Evolutionary conservation across 2,797 vertebrate species (phyloP).

Genomic region (Harpagifer antarcticus): DNA sequence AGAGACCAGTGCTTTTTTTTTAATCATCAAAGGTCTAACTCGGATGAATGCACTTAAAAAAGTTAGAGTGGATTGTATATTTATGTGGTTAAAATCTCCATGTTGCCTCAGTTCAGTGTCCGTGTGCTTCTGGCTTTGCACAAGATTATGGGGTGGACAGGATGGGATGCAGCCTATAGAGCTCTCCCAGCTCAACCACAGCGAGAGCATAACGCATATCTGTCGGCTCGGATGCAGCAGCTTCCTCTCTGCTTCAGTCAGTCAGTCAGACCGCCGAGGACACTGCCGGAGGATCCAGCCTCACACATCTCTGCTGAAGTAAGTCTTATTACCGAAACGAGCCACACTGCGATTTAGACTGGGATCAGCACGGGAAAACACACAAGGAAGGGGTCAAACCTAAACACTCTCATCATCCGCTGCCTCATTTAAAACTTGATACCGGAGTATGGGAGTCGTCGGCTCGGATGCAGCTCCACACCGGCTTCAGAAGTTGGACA

Average conservation of each 20-base stretch:
- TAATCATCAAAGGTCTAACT: conserved; percentile 46
- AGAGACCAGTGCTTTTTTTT: background rate
- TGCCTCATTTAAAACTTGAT: conserved; percentile 68
- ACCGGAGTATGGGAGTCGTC: conserved; percentile 56
- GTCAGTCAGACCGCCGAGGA: conserved; percentile 57
- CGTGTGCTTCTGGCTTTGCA: conserved; percentile 36
- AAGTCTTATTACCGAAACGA: conserved; percentile 33
- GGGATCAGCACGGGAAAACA: background rate
- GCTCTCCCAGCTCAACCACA: conserved; percentile 58
- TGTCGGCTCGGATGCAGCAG: conserved; percentile 65
- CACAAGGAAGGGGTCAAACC: background rate
- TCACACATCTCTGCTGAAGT: conserved; percentile 31
- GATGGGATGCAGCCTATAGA: conserved; percentile 51
- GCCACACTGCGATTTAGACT: conserved; percentile 18
- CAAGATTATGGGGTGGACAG: conserved; percentile 58
- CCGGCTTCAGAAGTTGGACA: conserved; percentile 76
- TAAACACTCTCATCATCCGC: conserved; percentile 35
- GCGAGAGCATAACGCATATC: conserved; percentile 57
- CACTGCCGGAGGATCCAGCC: conserved; percentile 60
- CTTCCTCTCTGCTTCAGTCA: conserved; percentile 58
- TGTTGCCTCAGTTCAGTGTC: conserved; percentile 29
- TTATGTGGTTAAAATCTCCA: conserved; percentile 36
- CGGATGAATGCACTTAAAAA: conserved; percentile 30
- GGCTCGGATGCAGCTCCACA: conserved; percentile 58
- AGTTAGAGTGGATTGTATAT: conserved; percentile 44